These are phyloP conservation scores for Sebastes matsubarae DNA, from an alignment of 2,797 vertebrate genomes.

Conservation along the genomic window DNA sequence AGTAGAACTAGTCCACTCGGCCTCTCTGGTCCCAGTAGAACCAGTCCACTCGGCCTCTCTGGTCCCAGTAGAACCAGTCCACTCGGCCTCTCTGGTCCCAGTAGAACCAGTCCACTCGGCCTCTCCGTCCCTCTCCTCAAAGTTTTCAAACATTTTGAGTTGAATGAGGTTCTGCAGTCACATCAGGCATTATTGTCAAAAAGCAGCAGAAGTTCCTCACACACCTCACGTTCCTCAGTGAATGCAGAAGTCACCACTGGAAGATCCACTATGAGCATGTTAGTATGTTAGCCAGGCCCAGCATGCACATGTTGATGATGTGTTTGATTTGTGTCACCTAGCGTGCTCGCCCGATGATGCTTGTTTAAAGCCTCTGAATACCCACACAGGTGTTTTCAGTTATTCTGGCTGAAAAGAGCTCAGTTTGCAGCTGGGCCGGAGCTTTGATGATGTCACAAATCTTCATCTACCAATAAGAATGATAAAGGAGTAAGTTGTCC, in stretches of 20 bases:
- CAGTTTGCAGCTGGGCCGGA: too few species aligned
- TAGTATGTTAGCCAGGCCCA: background rate
- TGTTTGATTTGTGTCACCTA: background rate
- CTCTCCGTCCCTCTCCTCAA: background rate
- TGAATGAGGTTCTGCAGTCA: background rate
- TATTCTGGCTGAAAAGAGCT: too few species aligned
- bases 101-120: too few species aligned
- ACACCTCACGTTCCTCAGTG: background rate
- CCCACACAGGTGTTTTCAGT: too few species aligned
- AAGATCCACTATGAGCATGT: background rate
- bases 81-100: too few species aligned
- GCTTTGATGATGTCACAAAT: too few species aligned
- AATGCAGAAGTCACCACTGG: background rate
- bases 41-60: accelerated
- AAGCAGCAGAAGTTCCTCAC: background rate
- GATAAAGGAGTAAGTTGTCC: too few species aligned
- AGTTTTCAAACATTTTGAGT: background rate
- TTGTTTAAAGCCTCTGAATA: too few species aligned
- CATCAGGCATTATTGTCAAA: background rate
- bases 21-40: too few species aligned
- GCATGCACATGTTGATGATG: background rate
- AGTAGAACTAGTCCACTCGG: too few species aligned
- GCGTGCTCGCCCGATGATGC: accelerated
- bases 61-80: too few species aligned
- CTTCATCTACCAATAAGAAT: too few species aligned